Percentiles rank a stretch among this genome's conserved stretches.
Conservation (phyloP, 2,888 invertebrate species). For the Rapana venosa region DNA sequence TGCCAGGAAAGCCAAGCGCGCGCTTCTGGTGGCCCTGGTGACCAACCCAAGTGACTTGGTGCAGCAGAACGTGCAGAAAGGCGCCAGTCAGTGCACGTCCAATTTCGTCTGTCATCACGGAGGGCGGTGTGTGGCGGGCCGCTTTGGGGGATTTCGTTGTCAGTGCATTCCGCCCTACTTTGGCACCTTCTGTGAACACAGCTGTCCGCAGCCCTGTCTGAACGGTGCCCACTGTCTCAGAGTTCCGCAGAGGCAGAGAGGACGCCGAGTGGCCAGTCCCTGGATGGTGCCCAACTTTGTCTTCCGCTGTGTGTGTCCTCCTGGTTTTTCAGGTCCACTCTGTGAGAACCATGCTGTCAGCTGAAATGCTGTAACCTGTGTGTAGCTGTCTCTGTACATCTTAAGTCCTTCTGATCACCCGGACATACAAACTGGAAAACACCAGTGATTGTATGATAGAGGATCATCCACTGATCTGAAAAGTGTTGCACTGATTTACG, state of each 20-base stretch:
- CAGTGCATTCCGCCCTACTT: slow-evolving; percentile 22
- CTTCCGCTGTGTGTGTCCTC: slow-evolving; percentile 41
- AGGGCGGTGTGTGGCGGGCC: slow-evolving; percentile 44
- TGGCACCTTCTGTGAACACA: slow-evolving; percentile 46
- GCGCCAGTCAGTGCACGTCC: slow-evolving; percentile 42
- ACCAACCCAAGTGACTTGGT: slow-evolving; percentile 40
- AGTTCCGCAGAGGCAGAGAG: slow-evolving; percentile 10
- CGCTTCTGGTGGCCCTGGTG: slow-evolving; percentile 26
- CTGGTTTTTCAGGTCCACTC: slow-evolving; percentile 29
- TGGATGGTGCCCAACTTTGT: slow-evolving; percentile 2
- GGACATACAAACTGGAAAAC: too few species aligned
- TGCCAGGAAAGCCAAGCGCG: background rate
- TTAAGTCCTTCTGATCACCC: too few species aligned
- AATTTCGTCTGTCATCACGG: slow-evolving; percentile 49
- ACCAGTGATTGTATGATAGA: too few species aligned
- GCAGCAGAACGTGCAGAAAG: slow-evolving; percentile 43
- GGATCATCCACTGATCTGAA: too few species aligned
- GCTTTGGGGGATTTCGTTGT: slow-evolving; percentile 42
- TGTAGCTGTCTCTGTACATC: background rate
- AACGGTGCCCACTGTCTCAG: slow-evolving; percentile 45
- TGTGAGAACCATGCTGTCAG: background rate
- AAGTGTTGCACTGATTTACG: too few species aligned
- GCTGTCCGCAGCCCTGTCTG: slow-evolving; percentile 42
- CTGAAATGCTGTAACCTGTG: background rate
- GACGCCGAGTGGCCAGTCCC: background rate